phyloP scores from a whole-genome alignment of 2,113 vertebrate genomes.

The Macrotis lagotis region DNA sequence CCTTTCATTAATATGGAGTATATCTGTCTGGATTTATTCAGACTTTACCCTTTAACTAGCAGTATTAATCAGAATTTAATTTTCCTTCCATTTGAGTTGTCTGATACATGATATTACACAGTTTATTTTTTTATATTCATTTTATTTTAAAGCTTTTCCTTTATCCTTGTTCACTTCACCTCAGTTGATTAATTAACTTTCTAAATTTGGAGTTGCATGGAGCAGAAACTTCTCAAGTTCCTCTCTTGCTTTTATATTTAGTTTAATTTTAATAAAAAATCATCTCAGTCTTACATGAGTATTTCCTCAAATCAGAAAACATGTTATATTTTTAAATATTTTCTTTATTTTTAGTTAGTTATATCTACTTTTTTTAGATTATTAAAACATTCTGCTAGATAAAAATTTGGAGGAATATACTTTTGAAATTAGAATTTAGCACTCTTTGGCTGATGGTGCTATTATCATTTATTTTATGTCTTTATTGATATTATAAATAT shows the following conservation, averaged over 20 bases:
- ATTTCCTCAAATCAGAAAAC: neutral
- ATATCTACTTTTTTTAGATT: neutral
- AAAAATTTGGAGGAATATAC: neutral
- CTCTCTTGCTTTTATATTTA: neutral
- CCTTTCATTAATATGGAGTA: neutral
- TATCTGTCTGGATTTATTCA: neutral
- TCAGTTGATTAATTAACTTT: neutral
- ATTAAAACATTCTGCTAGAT: neutral
- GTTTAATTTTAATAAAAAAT: neutral
- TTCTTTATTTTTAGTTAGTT: neutral
- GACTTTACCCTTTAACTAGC: neutral
- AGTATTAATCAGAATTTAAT: neutral
- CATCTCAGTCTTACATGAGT: neutral
- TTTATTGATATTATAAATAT: slow-evolving; percentile 20
- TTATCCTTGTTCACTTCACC: neutral
- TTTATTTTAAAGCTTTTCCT: neutral
- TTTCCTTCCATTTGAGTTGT: neutral
- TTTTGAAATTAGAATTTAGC: neutral
- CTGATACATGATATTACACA: neutral
- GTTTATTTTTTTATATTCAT: slow-evolving; percentile 5
- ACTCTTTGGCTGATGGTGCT: neutral
- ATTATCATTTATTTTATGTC: neutral
- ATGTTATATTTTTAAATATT: neutral
- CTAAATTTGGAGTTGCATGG: neutral
- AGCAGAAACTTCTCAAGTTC: slow-evolving; percentile 11